Evolutionary conservation across 2,113 vertebrate genomes (phyloP), one percentile per base, ranked within the genome.

Genomic region (Nanger granti): DNA sequence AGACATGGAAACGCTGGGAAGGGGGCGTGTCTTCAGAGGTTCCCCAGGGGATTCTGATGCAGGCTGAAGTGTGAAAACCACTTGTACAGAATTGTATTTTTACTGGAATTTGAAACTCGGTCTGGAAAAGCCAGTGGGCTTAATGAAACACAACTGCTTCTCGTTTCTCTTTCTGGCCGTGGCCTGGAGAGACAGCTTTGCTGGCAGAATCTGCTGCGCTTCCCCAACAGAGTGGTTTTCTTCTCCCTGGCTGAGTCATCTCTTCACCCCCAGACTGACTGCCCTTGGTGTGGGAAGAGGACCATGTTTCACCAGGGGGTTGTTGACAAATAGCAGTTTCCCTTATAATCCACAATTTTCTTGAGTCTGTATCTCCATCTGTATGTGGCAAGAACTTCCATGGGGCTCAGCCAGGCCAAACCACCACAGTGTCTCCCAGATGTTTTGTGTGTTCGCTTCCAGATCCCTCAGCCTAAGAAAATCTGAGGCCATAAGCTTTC

Each of bases 361-460:
- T 60, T 69, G 34, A 86, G 5, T 83, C 28, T 29, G 11, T 11
- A 31, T 85, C 79, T 82, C 87, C 55, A 82, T 92, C n/a, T 57
- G 24, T 80, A 26, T 79, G 29, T 66, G 29, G 13, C 86, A 84
- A 97, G 88, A 91, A 54, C 29, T 93, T 94, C 95, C 80, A 88
- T 55, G 80, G 92, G 60, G 28, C 55, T 93, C 91, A 87, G 49
- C 82, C 95, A 59, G 44, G 41, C 41, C 92, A 79, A 97, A 89
- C 41, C 62, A 59, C 24, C 20, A 29, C 54, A 10, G 24, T 37
- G 22, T 89, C 59, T 93, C 89, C 88, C 60, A 96, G 64, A 89
- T 88, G 76, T 91, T 97, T n/a, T 92, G 62, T 88, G 14, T 44
- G 47, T 92, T 95, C 76, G 31, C 88, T 94, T 96, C 41, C 62